Base-by-base conservation (phyloP, 2,888 invertebrate species). In the Allolobophora icterica region DNA sequence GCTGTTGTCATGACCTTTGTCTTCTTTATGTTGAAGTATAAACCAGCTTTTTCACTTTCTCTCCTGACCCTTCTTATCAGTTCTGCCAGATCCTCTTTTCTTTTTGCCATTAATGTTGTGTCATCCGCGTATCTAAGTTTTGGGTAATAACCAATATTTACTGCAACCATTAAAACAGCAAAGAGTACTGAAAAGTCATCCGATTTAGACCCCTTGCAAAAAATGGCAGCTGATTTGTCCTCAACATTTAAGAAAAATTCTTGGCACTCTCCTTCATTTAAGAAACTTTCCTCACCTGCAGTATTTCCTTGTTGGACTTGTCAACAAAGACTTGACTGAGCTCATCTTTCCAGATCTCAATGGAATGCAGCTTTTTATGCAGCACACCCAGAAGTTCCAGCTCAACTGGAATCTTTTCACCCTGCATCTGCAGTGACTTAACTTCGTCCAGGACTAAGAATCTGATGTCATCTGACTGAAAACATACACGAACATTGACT, bases 361-460 rank as follows among this genome's bases (percentile, higher is more conserved):
- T 52, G 21, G 42, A 34, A 89, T 40, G 33, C 38, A 89, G 89
- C n/a, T 89, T 89, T 13, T 33, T 89, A 34, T 33, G 89, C 52
- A 89, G 33, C 24, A 89, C 42, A 52, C 42, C 89, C 33, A 52
- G 13, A n/a, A 42, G 45, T 33, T 89, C n/a, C 38, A 89, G 89
- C 89, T 89, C 45, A 34, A 40, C 40, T 21, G 42, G 42, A 33
- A 89, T 38, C 89, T 89, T 89, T 34, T 42, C 42, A n/a, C 45
- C 89, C 19, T 89, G 45, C 89, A 40, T 89, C 89, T 35, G 89
- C 89, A 89, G 42, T 34, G 42, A 52, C 42, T 89, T 40, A 34
- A 87, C 87, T 87, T 87, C 87, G 24, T 87, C 87, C 19, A 38
- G 35, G 38, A 87, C 35, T 24, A 87, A 38, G 38, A 87, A 87